phyloP scores from a whole-genome alignment of 2,797 vertebrate genomes.

The Melanotaenia nigrans region DNA sequence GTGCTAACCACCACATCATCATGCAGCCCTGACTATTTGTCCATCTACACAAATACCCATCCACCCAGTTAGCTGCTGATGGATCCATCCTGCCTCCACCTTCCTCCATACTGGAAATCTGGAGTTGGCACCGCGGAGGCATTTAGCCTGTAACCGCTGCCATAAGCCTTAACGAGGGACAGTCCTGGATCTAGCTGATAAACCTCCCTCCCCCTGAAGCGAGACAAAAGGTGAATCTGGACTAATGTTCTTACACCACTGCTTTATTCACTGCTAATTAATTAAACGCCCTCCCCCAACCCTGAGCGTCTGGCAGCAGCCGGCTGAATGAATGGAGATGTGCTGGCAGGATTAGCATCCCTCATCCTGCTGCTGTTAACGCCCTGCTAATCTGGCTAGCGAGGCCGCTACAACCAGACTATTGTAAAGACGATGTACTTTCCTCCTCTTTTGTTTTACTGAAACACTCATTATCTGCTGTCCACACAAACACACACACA shows the following conservation, averaged over 20 bases:
- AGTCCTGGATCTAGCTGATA: slow-evolving; percentile 80
- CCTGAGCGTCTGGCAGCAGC: not conserved
- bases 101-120: too few relatives aligned
- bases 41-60: too few relatives aligned
- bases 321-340: slow-evolving; percentile 41
- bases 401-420: slow-evolving; percentile 36
- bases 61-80: too few relatives aligned
- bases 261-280: slow-evolving; percentile 79
- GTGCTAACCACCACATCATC: too few relatives aligned
- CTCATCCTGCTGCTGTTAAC: slow-evolving; percentile 32
- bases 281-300: slow-evolving; percentile 57
- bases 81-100: too few relatives aligned
- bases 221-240: slow-evolving; percentile 30
- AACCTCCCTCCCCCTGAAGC: slow-evolving; percentile 40
- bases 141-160: not conserved
- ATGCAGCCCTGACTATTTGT: too few relatives aligned
- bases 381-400: slow-evolving; percentile 57
- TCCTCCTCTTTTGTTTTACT: slow-evolving; percentile 58
- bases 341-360: slow-evolving; percentile 64
- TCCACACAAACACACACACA: too few relatives aligned
- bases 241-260: slow-evolving; percentile 68
- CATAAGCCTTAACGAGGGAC: slow-evolving; percentile 51
- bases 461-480: slow-evolving; percentile 53
- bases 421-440: slow-evolving; percentile 35
- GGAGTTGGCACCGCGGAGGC: not conserved